These are phyloP conservation scores for Parasteatoda lunata DNA, from an alignment of 2,888 invertebrate species.

Conservation along the genomic window DNA sequence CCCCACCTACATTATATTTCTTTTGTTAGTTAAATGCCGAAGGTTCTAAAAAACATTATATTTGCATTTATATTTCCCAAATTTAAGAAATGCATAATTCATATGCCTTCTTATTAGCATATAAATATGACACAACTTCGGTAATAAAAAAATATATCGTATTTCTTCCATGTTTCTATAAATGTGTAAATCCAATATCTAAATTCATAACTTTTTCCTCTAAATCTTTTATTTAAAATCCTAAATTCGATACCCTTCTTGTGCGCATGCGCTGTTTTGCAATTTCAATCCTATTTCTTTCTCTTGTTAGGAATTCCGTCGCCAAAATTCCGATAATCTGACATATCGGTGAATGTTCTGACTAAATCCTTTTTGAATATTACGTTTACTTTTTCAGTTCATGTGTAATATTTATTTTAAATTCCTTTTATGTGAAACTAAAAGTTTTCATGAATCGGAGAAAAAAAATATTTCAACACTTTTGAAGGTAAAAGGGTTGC, in stretches of 20 bases:
- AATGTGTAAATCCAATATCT: slow-evolving; percentile 45
- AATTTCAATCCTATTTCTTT: neutral
- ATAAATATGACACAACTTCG: slow-evolving; percentile 29
- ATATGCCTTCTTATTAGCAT: slow-evolving; percentile 21
- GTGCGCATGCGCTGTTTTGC: neutral
- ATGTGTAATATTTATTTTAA: too few relatives aligned
- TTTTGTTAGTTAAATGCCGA: neutral
- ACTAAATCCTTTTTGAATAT: too few relatives aligned
- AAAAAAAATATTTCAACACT: too few relatives aligned
- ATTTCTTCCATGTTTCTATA: slow-evolving; percentile 29
- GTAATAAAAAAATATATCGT: neutral
- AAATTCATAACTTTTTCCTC: slow-evolving; percentile 26
- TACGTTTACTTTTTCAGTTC: too few relatives aligned
- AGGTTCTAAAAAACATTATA: neutral
- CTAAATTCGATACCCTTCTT: slow-evolving; percentile 11
- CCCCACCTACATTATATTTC: neutral
- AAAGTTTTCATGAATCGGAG: too few relatives aligned
- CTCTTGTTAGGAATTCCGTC: too few relatives aligned
- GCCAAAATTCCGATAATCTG: too few relatives aligned
- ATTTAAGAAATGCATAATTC: slow-evolving; percentile 28
- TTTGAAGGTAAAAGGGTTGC: too few relatives aligned
- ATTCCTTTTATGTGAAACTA: too few relatives aligned
- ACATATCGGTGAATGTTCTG: too few relatives aligned
- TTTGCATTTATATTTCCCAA: neutral
- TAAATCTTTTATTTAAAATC: slow-evolving; percentile 15